Base-by-base conservation (phyloP, 2,797 vertebrate species). In the Pseudochaenichthys georgianus region DNA sequence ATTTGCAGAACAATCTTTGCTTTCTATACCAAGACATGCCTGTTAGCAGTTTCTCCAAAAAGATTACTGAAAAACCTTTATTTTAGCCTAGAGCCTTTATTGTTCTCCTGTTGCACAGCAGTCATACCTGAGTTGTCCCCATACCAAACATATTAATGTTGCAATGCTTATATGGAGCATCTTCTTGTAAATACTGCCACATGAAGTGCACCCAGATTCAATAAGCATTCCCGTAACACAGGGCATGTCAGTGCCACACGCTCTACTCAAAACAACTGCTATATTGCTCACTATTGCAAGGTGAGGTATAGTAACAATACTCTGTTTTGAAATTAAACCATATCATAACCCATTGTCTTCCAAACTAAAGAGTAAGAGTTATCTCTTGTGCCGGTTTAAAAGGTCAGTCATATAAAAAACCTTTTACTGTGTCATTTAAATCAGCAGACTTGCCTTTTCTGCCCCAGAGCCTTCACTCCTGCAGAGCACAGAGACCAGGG, bases 381-480 rank as follows among this genome's bases (percentile, higher is more conserved):
- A 48, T 71, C 23, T 73, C 47, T 17, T 54, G 59, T 41, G 59
- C 19, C 58, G 45, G 23, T 73, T 75, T 58, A 64, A 79, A 79
- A 74, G 41, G 54, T 17, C 54, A 55, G 52, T 45, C 17, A 84
- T 75, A 75, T 64, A 63, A 67, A 38, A 70, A 64, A 16, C 45
- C 16, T 42, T 58, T 73, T 57, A 77, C 76, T 73, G 57, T 70
- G 74, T 65, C 52, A 19, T 65, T 75, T 82, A 60, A 78, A 80
- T 75, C 47, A 75, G 57, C 3, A 19, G 19, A 19, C 19, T 19
- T n/a, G n/a, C n/a, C n/a, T n/a, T n/a, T n/a, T n/a, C n/a, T n/a
- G 43, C 43, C 53, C 50, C 15, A 55, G 65, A 38, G 17, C 17
- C 31, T 63, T 75, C 34, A 58, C 72, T 57, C 64, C 68, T 51